phyloP scores from a whole-genome alignment of 2,888 invertebrate species.

The Latrodectus elegans region DNA sequence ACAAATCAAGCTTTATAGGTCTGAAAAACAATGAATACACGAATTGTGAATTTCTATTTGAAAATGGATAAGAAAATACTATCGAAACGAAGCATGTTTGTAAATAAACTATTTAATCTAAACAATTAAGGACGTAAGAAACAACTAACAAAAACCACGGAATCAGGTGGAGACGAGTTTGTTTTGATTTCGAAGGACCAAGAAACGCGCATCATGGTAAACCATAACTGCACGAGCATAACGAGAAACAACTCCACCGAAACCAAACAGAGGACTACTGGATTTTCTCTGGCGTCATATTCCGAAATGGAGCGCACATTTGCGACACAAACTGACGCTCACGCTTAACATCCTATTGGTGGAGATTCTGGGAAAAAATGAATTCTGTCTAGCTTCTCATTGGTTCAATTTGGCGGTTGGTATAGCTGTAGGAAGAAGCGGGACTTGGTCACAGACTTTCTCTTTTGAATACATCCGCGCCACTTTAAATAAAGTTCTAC shows the following conservation, averaged over 20 bases:
- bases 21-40: too few relatives aligned
- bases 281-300: conserved; percentile 17
- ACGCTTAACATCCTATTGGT: conserved; percentile 23
- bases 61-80: too few relatives aligned
- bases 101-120: too few relatives aligned
- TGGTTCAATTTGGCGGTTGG: conserved; percentile 37
- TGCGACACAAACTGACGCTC: conserved; percentile 49
- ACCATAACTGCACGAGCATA: neutral
- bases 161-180: neutral
- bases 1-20: too few relatives aligned
- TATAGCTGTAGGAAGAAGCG: conserved; percentile 6
- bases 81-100: too few relatives aligned
- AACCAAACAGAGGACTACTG: conserved; percentile 19
- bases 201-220: neutral
- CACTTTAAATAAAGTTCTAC: conserved; percentile 1
- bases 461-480: neutral
- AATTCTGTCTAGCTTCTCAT: conserved; percentile 18
- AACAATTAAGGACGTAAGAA: too few relatives aligned
- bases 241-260: conserved; percentile 1
- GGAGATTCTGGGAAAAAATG: conserved; percentile 39
- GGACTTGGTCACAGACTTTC: neutral
- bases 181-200: neutral
- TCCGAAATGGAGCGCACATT: conserved; percentile 19
- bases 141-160: too few relatives aligned
- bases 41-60: too few relatives aligned